Percentiles rank a stretch among this genome's conserved stretches.
phyloP scores from a whole-genome alignment of 2,888 invertebrate species.

The Chaetogeoica ovagalla region DNA sequence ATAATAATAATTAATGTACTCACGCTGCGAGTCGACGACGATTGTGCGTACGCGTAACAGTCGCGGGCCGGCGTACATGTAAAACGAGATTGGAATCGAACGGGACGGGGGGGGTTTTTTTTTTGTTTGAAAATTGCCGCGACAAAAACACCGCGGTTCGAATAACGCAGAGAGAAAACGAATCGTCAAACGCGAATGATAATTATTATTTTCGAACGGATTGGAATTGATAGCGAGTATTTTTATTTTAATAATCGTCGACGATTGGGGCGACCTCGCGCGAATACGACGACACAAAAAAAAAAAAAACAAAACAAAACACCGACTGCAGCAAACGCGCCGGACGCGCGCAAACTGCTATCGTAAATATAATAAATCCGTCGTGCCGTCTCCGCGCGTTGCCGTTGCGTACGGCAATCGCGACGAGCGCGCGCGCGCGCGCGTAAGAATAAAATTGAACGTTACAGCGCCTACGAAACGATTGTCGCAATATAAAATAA shows the following conservation, averaged over 20 bases:
- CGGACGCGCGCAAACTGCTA: slow-evolving; percentile 16
- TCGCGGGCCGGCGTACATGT: no score
- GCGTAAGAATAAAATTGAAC: slow-evolving; percentile 3
- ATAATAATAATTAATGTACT: no score
- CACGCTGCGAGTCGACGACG: no score
- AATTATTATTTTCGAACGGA: background rate
- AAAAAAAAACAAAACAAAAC: background rate
- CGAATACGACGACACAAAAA: background rate
- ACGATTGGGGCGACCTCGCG: background rate
- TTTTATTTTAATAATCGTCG: background rate
- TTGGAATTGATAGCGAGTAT: background rate
- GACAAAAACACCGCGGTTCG: no score
- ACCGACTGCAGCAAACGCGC: background rate
- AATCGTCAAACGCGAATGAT: background rate
- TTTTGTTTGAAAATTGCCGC: no score
- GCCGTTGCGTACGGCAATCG: background rate
- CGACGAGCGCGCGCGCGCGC: background rate
- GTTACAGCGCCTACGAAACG: background rate
- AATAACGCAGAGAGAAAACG: no score
- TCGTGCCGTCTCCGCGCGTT: background rate
- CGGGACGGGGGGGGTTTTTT: no score
- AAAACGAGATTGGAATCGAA: no score
- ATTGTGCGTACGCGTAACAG: no score
- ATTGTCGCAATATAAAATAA: background rate
- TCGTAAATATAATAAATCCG: background rate